phyloP scores from a whole-genome alignment of 2,797 vertebrate genomes.

The Falco novaeseelandiae region DNA sequence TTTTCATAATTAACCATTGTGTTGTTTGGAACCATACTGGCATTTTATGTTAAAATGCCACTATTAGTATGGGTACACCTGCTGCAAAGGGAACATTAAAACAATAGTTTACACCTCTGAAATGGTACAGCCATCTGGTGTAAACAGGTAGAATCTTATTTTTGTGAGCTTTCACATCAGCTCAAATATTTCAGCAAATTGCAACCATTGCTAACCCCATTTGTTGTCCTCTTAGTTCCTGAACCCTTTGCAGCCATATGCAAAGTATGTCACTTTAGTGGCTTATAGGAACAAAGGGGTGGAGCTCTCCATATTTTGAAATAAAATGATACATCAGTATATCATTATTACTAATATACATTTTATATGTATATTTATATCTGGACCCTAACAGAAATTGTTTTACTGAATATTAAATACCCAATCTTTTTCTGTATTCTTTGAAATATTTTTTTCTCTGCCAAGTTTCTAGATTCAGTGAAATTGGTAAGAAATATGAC shows the following conservation, averaged over 20 bases:
- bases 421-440: conserved; percentile 24
- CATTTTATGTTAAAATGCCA: conserved; percentile 83
- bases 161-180: background rate
- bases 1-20: conserved; percentile 83
- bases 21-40: conserved; percentile 81
- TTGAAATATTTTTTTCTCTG: conserved; percentile 70
- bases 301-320: conserved; percentile 26
- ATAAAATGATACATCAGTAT: background rate
- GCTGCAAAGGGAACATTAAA: conserved; percentile 73
- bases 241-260: background rate
- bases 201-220: background rate
- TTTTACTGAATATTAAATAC: conserved; percentile 3
- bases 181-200: conserved; percentile 48
- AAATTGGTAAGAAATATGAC: conserved; percentile 35
- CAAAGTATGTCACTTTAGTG: conserved; percentile 3
- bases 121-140: conserved; percentile 65
- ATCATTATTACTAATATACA: conserved; percentile 58
- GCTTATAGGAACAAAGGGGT: conserved; percentile 37
- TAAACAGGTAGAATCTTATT: conserved; percentile 68
- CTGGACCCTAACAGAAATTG: conserved; percentile 43
- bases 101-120: conserved; percentile 73
- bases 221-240: conserved; percentile 21
- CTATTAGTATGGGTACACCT: conserved; percentile 80
- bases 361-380: conserved; percentile 57
- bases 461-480: conserved; percentile 51